Base-by-base conservation (phyloP, 2,797 vertebrate genomes). In the Chelmon rostratus region DNA sequence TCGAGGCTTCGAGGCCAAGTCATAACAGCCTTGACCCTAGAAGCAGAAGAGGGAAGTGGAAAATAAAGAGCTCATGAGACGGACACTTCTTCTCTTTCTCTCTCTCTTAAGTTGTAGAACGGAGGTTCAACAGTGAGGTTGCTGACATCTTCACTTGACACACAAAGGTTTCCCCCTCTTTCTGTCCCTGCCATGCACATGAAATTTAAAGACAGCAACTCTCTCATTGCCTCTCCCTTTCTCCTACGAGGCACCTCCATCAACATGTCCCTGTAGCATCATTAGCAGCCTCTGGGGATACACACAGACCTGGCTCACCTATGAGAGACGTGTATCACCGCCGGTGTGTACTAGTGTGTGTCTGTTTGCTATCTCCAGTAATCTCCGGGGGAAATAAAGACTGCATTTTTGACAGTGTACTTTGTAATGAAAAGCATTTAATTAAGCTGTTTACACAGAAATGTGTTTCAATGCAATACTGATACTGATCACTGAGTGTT, bases 11-110 rank as follows among this genome's bases (percentile, higher is more conserved):
- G 62, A 70, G 35, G 61, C 21, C 8, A 19, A 74, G 47, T 58
- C n/a, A 40, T n/a, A 68, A 40, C 58, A 80, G 75, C 59, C 31
- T 59, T 73, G 80, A 81, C 84, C 78, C 53, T 28, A 42, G n/a
- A 70, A 53, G 25, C 4, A 35, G 54, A 65, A 33, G 64, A 63
- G 69, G 72, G 40, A 83, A 58, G 50, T 44, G 33, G n/a, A 57
- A 50, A 78, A 81, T 64, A 84, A 80, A 73, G 64, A 53, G 40
- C 58, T 71, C 40, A 64, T 73, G 38, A 76, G 31, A 65, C 11
- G 53, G 25, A 33, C 11, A 54, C 33, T 61, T 37, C n/a, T 46
- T 23, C 59, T 42, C 12, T 62, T 6, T 12, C 2, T 54, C 31
- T 58, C 21, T 38, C 49, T 73, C 33, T 53, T 2, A 56, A 8